Conservation (phyloP, 2,888 invertebrate genomes). For the Ceramica pisi region DNA sequence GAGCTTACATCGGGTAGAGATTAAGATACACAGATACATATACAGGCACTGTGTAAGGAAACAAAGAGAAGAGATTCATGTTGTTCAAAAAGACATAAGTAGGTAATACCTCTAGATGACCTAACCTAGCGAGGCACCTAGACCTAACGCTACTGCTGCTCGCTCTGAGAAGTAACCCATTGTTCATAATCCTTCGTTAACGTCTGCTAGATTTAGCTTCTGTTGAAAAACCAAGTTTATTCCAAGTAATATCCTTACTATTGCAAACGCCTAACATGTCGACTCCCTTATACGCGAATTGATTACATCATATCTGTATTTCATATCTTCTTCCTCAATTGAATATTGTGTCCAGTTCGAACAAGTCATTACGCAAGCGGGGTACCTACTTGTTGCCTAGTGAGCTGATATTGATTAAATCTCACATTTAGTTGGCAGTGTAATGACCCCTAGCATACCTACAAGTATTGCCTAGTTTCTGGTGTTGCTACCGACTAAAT, state of each 20-base stretch:
- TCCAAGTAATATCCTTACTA: slow-evolving; percentile 51
- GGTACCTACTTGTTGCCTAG: slow-evolving; percentile 35
- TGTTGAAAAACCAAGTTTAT: background rate
- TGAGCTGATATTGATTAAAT: slow-evolving; percentile 52
- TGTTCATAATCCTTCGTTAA: background rate
- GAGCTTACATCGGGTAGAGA: background rate
- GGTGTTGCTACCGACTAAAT: slow-evolving; percentile 32
- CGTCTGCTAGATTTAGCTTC: background rate
- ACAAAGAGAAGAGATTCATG: background rate
- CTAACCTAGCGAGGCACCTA: no score
- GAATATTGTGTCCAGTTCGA: slow-evolving; percentile 57
- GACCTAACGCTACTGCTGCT: background rate
- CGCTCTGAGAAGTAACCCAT: background rate
- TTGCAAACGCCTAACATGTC: slow-evolving; percentile 48
- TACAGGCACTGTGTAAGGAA: background rate
- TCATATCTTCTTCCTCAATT: slow-evolving; percentile 65
- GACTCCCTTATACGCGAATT: slow-evolving; percentile 54
- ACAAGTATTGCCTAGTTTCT: slow-evolving; percentile 26
- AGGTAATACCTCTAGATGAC: background rate
- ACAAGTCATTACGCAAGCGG: slow-evolving; percentile 54
- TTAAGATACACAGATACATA: background rate
- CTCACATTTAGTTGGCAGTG: slow-evolving; percentile 48
- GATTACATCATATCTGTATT: slow-evolving; percentile 65
- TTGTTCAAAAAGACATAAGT: background rate
- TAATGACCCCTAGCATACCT: slow-evolving; percentile 46